Evolutionary conservation across 2,113 vertebrate species (phyloP).

Genomic region (Mormyrus iriodes): DNA sequence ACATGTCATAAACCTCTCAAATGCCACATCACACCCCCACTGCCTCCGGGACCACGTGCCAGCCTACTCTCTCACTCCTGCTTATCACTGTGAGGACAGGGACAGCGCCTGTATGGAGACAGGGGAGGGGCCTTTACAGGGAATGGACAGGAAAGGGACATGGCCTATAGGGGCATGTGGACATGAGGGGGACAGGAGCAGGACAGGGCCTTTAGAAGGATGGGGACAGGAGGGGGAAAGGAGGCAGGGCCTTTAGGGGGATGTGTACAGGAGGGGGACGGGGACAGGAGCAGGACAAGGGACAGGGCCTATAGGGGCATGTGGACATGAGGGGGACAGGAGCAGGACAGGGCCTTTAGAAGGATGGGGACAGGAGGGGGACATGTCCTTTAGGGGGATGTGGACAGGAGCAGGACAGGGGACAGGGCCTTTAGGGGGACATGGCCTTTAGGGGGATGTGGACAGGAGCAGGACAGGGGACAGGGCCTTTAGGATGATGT

Average conservation of each 20-base stretch:
- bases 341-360: not conserved
- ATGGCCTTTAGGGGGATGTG: not conserved
- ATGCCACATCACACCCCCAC: not conserved
- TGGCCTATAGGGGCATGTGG: not conserved
- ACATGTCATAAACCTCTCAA: slow-evolving; percentile 69
- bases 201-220: not conserved
- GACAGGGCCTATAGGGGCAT: not conserved
- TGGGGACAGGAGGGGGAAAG: not conserved
- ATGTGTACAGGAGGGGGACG: not conserved
- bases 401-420: not conserved
- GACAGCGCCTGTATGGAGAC: slow-evolving; percentile 27
- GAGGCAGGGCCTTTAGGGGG: not conserved
- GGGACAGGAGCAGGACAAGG: not conserved
- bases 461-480: not conserved
- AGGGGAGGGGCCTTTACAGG: not conserved
- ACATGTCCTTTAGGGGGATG: too few species aligned
- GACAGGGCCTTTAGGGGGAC: not conserved
- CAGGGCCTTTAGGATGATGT: not conserved
- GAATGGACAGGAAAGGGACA: not conserved
- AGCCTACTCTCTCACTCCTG: not conserved
- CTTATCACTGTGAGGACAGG: slow-evolving; percentile 63
- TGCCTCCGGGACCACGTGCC: not conserved
- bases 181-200: not conserved
- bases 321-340: not conserved
- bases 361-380: too few species aligned